Evolutionary conservation across 2,888 invertebrate species (phyloP), one percentile per base, ranked within the genome.

Genomic region (Nipponacmea schrenckii): DNA sequence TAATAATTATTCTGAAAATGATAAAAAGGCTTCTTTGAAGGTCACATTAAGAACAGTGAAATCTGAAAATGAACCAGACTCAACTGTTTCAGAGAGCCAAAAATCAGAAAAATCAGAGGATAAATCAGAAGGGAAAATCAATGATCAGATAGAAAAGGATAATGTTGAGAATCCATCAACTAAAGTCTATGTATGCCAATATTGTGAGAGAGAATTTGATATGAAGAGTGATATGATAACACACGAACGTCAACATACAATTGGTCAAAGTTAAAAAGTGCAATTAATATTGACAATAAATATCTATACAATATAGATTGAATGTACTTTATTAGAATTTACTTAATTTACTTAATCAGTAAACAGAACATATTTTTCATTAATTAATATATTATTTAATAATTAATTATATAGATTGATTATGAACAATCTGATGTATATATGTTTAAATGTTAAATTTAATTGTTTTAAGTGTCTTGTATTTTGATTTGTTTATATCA

Each of bases 151-250:
- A 5, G 67, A 17, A 20, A 8, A 24, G 20, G 26, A 46, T n/a
- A 39, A 67, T 15, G 26, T 24, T n/a, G 24, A 20, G 31, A 46
- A 27, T 4, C 31, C 26, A 26, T 68, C 69, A 48, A 77, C 77
- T n/a, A 82, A 82, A 71, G 83, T 85, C 3, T 85, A 84, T 72
- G 83, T 84, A 15, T 86, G 86, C 71, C 83, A 84, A 71, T 85
- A 79, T 69, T 85, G 86, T 79, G 86, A 86, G 65, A 70, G 84
- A 20, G 83, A 83, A 69, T 86, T 84, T 79, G 82, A 84, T 72
- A 79, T 80, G 26, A 84, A 83, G 74, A 66, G 73, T 1, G 73
- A 74, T 8, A 81, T 85, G 84, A 71, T 82, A n/a, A 80, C 81
- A 68, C 86, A 86, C 76, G 85, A 84, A 67, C 81, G 80, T 26